Base-by-base conservation (phyloP, 2,797 vertebrate genomes). In the Pangasius krempfi region DNA sequence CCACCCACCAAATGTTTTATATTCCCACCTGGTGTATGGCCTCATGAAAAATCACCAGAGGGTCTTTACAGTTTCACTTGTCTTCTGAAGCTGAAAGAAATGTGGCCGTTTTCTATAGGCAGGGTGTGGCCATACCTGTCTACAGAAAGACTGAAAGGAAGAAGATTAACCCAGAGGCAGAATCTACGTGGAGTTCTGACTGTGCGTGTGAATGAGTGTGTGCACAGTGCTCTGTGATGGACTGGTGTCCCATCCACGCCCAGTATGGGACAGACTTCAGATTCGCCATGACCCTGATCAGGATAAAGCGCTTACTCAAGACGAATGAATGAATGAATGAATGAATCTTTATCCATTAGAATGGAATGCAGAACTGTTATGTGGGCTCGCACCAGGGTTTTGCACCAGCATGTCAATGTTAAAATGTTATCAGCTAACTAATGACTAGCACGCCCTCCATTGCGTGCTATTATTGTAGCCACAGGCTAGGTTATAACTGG, bases 1-100 rank as follows among this genome's bases (percentile, higher is more conserved):
- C 94, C 94, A 94, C 86, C 87, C 90, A 82, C 86, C 85, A 89
- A 91, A 89, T 92, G 93, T 95, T 90, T 92, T 93, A 95, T 94
- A 93, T 89, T 87, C 90, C 66, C 91, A 90, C 79, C 85, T 92
- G 91, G 60, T 56, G 73, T 75, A 76, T 60, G 52, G 78, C 76
- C 56, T 89, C 64, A 52, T 86, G 79, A 76, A 89, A 58, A 33
- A 25, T 78, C 30, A 76, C 60, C 30, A 68, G 25, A 73, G 52
- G 82, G 85, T 64, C 73, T 81, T 89, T 89, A 80, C 54, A 68
- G 58, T 54, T 86, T 75, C 13, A 76, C 52, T 73, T 64, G 47
- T 84, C 80, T 89, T 56, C 75, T 86, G 3, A 13, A 88, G 37
- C 66, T 87, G 10, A 40, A 68, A 47, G 54, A 79, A 76, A 76